These are phyloP conservation scores for Macaria liturata DNA, from an alignment of 2,888 invertebrate genomes.

Conservation along the genomic window DNA sequence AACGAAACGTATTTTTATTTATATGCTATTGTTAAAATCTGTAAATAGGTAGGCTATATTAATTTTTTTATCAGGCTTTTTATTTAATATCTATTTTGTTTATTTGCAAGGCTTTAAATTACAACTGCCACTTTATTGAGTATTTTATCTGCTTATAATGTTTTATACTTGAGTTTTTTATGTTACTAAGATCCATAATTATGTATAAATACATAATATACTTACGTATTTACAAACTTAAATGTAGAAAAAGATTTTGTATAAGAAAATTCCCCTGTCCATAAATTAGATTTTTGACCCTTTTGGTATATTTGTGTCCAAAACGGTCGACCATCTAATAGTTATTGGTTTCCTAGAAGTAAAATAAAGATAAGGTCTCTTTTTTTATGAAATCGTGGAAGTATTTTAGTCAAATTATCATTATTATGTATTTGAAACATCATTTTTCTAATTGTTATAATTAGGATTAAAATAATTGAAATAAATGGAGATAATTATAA, in stretches of 20 bases:
- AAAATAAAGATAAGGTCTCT: slow-evolving; percentile 41
- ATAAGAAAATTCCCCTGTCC: slow-evolving; percentile 42
- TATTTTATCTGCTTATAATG: slow-evolving; percentile 11
- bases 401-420: slow-evolving; percentile 60
- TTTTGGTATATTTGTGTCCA: slow-evolving; percentile 53
- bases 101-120: slow-evolving; percentile 21
- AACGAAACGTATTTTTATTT: slow-evolving; percentile 13
- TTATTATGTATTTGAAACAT: slow-evolving; percentile 55
- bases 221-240: slow-evolving; percentile 22
- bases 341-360: slow-evolving; percentile 52
- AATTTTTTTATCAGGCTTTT: slow-evolving; percentile 23
- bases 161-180: slow-evolving; percentile 13
- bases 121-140: slow-evolving; percentile 32
- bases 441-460: slow-evolving; percentile 58
- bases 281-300: slow-evolving; percentile 75
- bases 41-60: slow-evolving; percentile 59
- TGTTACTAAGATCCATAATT: slow-evolving; percentile 25
- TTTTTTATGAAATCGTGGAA: slow-evolving; percentile 50
- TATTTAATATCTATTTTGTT: slow-evolving; percentile 18
- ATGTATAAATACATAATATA: slow-evolving; percentile 31
- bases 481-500: slow-evolving; percentile 69
- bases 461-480: slow-evolving; percentile 63
- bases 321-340: slow-evolving; percentile 76
- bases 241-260: slow-evolving; percentile 40
- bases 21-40: slow-evolving; percentile 41